Base-by-base conservation (phyloP, 2,888 invertebrate species). In the Disparrhopalites patrizii region DNA sequence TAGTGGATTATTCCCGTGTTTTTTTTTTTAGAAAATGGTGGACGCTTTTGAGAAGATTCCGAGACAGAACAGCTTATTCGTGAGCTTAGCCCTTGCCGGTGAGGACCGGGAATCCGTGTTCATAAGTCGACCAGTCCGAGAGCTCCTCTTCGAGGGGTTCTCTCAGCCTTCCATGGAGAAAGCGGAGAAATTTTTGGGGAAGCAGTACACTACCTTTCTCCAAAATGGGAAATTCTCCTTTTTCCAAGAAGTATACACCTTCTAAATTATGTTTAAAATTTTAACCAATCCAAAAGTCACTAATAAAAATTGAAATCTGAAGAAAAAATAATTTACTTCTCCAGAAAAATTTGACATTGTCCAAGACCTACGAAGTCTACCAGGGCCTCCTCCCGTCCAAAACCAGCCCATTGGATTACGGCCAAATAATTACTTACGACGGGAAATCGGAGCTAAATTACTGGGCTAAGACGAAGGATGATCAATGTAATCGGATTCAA, bases 61-160 rank as follows among this genome's bases (percentile, higher is more conserved):
- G 2, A 18, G 38, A n/a, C 47, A 31, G 8, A 63, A 43, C 13
- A 55, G 43, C 10, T 7, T 63, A n/a, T 25, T 56, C 15, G 25
- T 31, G 2, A 56, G 43, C 20, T 18, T 58, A 15, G 2, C 47
- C 1, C 28, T 56, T 1, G 8, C 33, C 7, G n/a, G 10, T n/a
- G 1, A 25, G 2, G 20, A 18, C 23, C 18, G 36, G 8, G 43
- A 30, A 47, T 30, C 47, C 18, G 40, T 64, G 10, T 64, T 64
- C 18, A 36, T 64, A n/a, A 30, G 25, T 13, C n/a, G 20, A 50
- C 31, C 64, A n/a, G 64, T 64, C 1, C 1, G 28, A 8, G 57
- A 64, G 36, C 23, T 64, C 15, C 36, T 64, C 7, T 64, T 64
- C 18, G 18, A 5, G 3, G 64, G 64, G 2, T 50, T 64, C 36